Evolutionary conservation across 2,797 vertebrate species (phyloP), one percentile per base, ranked within the genome.

Genomic region (Pangasius larnaudii): DNA sequence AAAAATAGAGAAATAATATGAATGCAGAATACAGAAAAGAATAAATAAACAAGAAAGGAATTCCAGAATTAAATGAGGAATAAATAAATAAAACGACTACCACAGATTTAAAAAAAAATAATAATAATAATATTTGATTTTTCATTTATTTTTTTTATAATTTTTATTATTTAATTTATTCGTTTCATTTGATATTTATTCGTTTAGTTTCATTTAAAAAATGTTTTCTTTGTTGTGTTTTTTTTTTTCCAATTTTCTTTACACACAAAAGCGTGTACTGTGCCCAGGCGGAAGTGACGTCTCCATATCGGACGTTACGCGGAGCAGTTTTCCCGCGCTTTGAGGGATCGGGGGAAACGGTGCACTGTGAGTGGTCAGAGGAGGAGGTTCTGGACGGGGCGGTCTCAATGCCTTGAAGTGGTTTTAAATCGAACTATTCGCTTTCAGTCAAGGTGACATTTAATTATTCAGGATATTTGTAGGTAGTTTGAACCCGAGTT

Each of bases 251-350:
- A 56, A 36, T 11, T 49, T 75, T 49, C 1, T 16, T 27, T 14
- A 75, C 72, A 30, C 42, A 51, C 46, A n/a, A 5, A 63, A 3
- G 36, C 36, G 2, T 27, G 10, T 14, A 0, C 19, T 9, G 36
- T 42, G 11, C 10, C 14, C 6, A 8, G 24, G 30, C 61, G 90
- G 91, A 92, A 83, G 51, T 92, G 90, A 92, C 86, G 84, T 42
- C 0, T 9, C 0, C 1, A 1, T 22, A 11, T 0, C 80, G 92
- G 92, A 91, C 13, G 89, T 91, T 69, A 74, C 90, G 90, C 80
- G 1, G 11, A 1, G 10, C n/a, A 82, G 74, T 90, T 93, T 93
- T 93, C 92, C 91, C 92, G 92, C 92, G 92, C 89, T 92, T 93
- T 89, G 88, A 65, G 82, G 80, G 79, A 67, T n/a, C 39, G 16